Conservation (phyloP, 2,888 invertebrate genomes). For the Agapostemon virescens region DNA sequence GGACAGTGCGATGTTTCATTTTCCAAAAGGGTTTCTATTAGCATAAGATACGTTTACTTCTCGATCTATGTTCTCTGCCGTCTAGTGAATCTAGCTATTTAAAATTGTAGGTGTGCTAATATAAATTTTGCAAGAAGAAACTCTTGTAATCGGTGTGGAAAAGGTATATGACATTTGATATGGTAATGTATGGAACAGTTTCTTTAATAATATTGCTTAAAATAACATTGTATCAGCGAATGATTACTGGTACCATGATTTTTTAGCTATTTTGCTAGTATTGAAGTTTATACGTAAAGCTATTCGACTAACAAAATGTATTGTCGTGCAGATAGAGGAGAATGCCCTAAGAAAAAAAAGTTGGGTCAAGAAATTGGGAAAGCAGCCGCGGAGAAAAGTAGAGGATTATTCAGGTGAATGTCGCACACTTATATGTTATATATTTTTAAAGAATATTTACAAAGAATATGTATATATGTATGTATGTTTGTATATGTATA, state of each 20-base stretch:
- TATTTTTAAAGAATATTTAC: conserved; percentile 25
- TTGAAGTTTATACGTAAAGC: neutral
- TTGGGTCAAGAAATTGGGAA: conserved; percentile 98
- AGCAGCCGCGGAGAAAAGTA: conserved; percentile 98
- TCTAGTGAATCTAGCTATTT: conserved; percentile 11
- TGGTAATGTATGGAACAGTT: conserved; percentile 35
- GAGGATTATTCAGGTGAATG: conserved; percentile 87
- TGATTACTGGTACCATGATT: neutral
- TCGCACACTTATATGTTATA: conserved; percentile 3
- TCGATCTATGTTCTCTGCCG: neutral
- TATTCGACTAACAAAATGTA: conserved; percentile 4
- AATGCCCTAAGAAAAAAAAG: conserved; percentile 87
- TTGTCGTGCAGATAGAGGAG: conserved; percentile 78
- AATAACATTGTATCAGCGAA: neutral
- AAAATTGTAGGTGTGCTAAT: conserved; percentile 88
- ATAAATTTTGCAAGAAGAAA: conserved; percentile 95
- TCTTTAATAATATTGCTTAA: conserved; percentile 19
- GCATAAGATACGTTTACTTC: neutral
- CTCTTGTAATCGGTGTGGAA: conserved; percentile 95
- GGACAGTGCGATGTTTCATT: neutral
- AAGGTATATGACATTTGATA: conserved; percentile 80
- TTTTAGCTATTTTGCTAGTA: neutral
- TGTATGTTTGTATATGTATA: too few relatives aligned
- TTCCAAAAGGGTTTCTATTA: neutral
- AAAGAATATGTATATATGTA: conserved; percentile 35